A percentile compares a stretch with the other conserved stretches of the same genome.
Evolutionary conservation across 2,113 vertebrate species (phyloP).

Genomic region (Callospermophilus lateralis): DNA sequence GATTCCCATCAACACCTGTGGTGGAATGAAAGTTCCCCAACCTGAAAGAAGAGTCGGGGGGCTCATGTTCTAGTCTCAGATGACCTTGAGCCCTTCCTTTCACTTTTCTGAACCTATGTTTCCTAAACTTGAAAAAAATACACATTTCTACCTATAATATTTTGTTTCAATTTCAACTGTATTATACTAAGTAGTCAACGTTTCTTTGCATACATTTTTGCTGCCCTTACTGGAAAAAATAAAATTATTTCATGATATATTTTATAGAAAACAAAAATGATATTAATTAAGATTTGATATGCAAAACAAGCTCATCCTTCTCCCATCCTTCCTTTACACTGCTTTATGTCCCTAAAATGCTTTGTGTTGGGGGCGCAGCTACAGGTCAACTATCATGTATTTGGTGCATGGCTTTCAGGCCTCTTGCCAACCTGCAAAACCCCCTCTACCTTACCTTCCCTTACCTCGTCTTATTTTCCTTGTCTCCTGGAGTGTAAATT

Average conservation of each 20-base stretch:
- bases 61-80: rapidly evolving
- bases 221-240: not conserved
- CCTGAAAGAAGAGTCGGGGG: rapidly evolving
- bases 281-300: not conserved
- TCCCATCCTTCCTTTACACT: not conserved
- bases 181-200: not conserved
- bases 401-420: not conserved
- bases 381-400: not conserved
- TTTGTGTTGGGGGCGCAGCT: not conserved
- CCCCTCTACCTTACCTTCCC: not conserved
- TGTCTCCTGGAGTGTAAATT: not conserved
- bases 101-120: not conserved
- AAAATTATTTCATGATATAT: not conserved
- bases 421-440: not conserved
- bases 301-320: not conserved
- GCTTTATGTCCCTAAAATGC: not conserved
- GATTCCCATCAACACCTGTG: not conserved
- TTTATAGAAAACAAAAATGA: not conserved
- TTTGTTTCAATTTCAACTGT: not conserved
- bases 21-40: too few species aligned
- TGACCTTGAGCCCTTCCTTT: not conserved
- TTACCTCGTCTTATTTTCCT: not conserved
- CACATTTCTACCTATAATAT: not conserved
- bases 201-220: not conserved
- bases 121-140: not conserved